A percentile compares a stretch with the other conserved stretches of the same genome.
These are phyloP conservation scores for Nothura maculosa DNA, from an alignment of 2,797 vertebrate species.

Conservation along the genomic window DNA sequence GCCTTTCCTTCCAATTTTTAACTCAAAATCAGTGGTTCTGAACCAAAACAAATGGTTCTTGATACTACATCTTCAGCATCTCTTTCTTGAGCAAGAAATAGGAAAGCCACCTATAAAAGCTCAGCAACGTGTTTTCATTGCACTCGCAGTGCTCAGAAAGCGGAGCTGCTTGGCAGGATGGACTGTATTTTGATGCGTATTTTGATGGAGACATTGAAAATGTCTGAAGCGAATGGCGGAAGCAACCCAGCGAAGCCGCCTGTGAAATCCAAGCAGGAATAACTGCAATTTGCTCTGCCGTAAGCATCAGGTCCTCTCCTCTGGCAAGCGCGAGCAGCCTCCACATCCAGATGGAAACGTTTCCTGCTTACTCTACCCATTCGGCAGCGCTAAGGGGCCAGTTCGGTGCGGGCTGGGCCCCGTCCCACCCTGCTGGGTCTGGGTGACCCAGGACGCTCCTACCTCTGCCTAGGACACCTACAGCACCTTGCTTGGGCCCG, in stretches of 20 bases:
- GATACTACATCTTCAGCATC: neutral
- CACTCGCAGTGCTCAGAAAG: neutral
- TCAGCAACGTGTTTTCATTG: fast-evolving
- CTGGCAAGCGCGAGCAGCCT: neutral
- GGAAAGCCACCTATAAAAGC: neutral
- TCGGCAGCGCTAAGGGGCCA: neutral
- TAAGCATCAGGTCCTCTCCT: neutral
- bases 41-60: neutral
- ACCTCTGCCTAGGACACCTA: neutral
- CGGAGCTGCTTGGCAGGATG: fast-evolving
- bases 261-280: neutral
- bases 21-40: neutral
- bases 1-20: neutral
- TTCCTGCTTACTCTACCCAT: neutral
- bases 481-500: fast-evolving
- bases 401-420: neutral
- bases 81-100: neutral
- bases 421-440: neutral
- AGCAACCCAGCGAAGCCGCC: neutral
- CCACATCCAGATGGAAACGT: neutral
- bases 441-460: neutral
- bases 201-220: neutral
- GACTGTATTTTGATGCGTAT: fast-evolving
- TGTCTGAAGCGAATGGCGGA: fast-evolving
- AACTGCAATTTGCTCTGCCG: fast-evolving